phyloP scores from a whole-genome alignment of 2,888 invertebrate genomes.

The Caenorhabditis japonica region DNA sequence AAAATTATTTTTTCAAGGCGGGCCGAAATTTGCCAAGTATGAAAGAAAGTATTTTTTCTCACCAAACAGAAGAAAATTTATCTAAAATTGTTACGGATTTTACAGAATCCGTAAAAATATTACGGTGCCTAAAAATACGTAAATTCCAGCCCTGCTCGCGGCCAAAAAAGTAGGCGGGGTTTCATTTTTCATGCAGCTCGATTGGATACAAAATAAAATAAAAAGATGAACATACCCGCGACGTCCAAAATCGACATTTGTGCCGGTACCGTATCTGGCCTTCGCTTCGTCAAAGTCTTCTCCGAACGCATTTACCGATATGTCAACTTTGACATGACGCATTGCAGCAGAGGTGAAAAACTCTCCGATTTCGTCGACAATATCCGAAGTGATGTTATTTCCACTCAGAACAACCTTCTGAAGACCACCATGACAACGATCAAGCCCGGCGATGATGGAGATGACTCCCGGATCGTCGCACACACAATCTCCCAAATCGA shows the following conservation, averaged over 20 bases:
- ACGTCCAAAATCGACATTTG: conserved; percentile 40
- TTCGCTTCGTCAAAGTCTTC: conserved; percentile 26
- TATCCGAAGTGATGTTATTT: conserved; percentile 26
- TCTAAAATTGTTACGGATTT: too few relatives aligned
- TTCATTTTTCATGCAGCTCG: too few relatives aligned
- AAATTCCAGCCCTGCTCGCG: too few relatives aligned
- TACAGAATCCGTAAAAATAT: too few relatives aligned
- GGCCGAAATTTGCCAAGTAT: too few relatives aligned
- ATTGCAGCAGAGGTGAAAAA: conserved; percentile 22
- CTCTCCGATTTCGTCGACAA: conserved; percentile 14
- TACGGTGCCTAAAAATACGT: too few relatives aligned
- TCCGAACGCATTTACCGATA: conserved; percentile 48
- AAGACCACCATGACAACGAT: conserved; percentile 77
- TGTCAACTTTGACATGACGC: conserved; percentile 31
- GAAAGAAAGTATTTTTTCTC: too few relatives aligned
- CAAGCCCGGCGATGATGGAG: conserved; percentile 81
- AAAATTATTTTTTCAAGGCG: too few relatives aligned
- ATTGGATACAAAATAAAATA: background rate
- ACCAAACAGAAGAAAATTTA: too few relatives aligned
- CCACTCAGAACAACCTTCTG: conserved; percentile 40
- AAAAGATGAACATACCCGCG: conserved; percentile 20
- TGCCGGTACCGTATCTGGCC: background rate
- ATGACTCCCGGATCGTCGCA: conserved; percentile 81
- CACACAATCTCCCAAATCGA: conserved; percentile 80
- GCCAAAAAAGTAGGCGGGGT: too few relatives aligned